A percentile compares a stretch with the other conserved stretches of the same genome.
These are phyloP conservation scores for Merluccius polli DNA, from an alignment of 2,797 vertebrate species.

Conservation along the genomic window DNA sequence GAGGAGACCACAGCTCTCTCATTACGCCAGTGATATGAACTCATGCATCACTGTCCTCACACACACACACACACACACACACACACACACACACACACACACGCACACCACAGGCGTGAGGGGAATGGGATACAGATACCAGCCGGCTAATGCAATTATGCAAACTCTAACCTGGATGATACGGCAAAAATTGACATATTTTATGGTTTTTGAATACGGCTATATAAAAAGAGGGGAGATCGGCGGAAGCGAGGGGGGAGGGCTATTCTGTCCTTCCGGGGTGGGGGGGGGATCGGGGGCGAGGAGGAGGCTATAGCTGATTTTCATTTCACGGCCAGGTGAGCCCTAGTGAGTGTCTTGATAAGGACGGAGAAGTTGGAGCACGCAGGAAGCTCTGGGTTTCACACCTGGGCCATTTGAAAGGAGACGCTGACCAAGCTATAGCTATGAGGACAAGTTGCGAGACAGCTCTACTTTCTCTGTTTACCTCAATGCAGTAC, in stretches of 20 bases:
- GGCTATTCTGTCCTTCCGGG: slow-evolving; percentile 49
- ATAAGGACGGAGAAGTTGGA: slow-evolving; percentile 40
- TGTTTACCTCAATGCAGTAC: too few species aligned
- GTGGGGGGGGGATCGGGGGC: not conserved
- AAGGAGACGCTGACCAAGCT: not conserved
- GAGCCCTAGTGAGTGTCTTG: slow-evolving; percentile 52
- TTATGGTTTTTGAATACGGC: slow-evolving; percentile 64
- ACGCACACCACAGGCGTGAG: not conserved
- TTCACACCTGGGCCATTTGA: slow-evolving; percentile 27
- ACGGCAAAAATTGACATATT: slow-evolving; percentile 60
- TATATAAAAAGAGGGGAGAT: slow-evolving; percentile 35
- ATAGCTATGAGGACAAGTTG: not conserved
- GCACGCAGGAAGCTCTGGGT: slow-evolving; percentile 34
- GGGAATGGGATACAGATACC: slow-evolving; percentile 7
- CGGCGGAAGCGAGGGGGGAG: slow-evolving; percentile 41
- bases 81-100: not conserved
- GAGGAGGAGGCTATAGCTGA: slow-evolving; percentile 53
- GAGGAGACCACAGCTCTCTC: slow-evolving; percentile 51
- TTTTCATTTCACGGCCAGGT: slow-evolving; percentile 72
- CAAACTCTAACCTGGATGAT: slow-evolving; percentile 63
- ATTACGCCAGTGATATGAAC: slow-evolving; percentile 54
- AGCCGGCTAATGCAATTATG: slow-evolving; percentile 58
- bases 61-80: not conserved
- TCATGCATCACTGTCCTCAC: slow-evolving; percentile 61
- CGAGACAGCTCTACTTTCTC: not conserved